These are phyloP conservation scores for Bucco capensis DNA, from an alignment of 2,113 vertebrate genomes.

Conservation along the genomic window DNA sequence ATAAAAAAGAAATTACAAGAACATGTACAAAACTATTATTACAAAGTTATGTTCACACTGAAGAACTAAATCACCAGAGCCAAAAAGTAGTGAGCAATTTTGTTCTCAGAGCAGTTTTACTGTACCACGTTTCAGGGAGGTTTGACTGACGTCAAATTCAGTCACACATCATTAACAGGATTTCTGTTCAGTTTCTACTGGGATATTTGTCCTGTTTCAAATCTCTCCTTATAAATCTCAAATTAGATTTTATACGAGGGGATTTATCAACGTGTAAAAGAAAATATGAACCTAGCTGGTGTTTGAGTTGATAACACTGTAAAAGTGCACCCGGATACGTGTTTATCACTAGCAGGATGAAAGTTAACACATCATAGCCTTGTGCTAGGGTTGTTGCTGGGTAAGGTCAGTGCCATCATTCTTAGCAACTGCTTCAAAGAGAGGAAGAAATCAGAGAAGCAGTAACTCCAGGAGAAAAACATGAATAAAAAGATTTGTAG, in stretches of 20 bases:
- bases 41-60: background rate
- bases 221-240: conserved; percentile 31
- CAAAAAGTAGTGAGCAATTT: background rate
- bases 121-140: background rate
- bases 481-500: background rate
- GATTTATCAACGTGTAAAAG: background rate
- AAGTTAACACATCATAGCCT: background rate
- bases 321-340: background rate
- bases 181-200: background rate
- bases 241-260: conserved; percentile 18
- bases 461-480: background rate
- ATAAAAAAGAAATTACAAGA: background rate
- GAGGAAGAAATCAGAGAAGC: background rate
- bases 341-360: background rate
- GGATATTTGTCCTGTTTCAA: conserved; percentile 7
- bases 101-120: background rate
- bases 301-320: background rate
- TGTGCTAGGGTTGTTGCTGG: background rate
- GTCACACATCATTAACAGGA: conserved; percentile 13
- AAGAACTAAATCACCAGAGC: background rate
- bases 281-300: background rate
- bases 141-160: conserved; percentile 19
- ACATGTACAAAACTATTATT: background rate
- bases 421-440: background rate
- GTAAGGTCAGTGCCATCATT: background rate